These are phyloP conservation scores for Ceratitis capitata DNA, from an alignment of 1,140 invertebrate genomes.

Conservation along the genomic window DNA sequence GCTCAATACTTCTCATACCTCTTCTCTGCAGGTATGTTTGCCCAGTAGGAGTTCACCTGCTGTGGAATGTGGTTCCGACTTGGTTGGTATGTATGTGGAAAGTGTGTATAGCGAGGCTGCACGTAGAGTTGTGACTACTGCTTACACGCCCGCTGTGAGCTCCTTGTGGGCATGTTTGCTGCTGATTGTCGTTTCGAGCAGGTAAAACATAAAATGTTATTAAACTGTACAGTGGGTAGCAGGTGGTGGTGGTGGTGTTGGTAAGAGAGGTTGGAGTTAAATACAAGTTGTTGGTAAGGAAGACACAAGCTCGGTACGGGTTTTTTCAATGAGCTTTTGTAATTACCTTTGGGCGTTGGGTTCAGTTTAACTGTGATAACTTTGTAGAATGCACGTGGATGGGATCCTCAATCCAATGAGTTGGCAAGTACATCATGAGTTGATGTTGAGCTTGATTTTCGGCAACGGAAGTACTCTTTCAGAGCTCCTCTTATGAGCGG, in stretches of 20 bases:
- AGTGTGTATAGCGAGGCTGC: neutral
- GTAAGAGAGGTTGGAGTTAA: too few relatives aligned
- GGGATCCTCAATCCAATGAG: too few relatives aligned
- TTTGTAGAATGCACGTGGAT: too few relatives aligned
- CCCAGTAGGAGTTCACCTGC: neutral
- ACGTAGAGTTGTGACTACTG: neutral
- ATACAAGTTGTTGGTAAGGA: neutral
- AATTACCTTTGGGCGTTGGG: too few relatives aligned
- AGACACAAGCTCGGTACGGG: too few relatives aligned
- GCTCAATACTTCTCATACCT: too few relatives aligned
- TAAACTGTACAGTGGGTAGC: neutral
- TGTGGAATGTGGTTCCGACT: neutral
- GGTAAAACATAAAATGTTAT: neutral
- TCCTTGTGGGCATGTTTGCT: slow-evolving; percentile 31
- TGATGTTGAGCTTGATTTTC: too few relatives aligned
- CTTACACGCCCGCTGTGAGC: slow-evolving; percentile 15
- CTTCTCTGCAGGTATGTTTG: neutral
- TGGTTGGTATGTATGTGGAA: neutral
- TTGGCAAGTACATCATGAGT: too few relatives aligned
- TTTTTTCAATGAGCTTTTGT: too few relatives aligned
- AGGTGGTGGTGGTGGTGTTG: neutral
- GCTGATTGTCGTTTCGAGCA: neutral
- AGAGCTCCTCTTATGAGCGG: too few relatives aligned
- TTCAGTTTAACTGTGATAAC: too few relatives aligned
- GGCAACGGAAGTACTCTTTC: too few relatives aligned